Evolutionary conservation across 64 coral and sea anemone genomes (phyloP), one percentile per base, ranked within the genome.

Genomic region (Pocillopora verrucosa): DNA sequence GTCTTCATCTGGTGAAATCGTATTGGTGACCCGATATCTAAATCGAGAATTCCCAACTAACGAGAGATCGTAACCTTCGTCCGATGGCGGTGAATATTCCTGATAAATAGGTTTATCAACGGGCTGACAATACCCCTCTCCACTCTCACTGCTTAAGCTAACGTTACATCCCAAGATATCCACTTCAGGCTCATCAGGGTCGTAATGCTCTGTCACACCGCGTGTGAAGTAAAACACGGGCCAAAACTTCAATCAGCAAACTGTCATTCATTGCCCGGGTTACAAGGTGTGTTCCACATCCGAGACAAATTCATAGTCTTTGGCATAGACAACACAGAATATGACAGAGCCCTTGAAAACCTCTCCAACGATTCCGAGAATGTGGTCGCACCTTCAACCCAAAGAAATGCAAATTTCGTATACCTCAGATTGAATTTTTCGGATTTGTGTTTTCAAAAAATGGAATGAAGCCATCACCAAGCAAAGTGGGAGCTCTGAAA

Each of bases 61-160:
- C 0, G 6, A 79, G 76, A 79, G 25, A 79, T 22, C 56, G 30
- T 79, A 24, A 15, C 11, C 56, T 12, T 79, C 59, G 56, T 60
- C 16, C 56, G 75, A 20, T 19, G 75, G 37, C 56, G 16, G 41
- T 45, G 41, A 45, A 45, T 77, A 77, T 56, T 77, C 75, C 56
- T 77, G 75, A n/a, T 77, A 77, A 56, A 77, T 77, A 19, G 20
- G 36, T 15, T 77, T 41, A 56, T 77, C 75, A 77, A 77, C 38
- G 56, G 75, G 75, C 5, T 2, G 75, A 77, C 22, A 56, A 56
- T 77, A 10, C 75, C 75, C 56, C 22, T 77, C 75, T 57, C 75
- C 16, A 56, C 75, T 17, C 34, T 36, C 56, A 19, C 15, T 79
- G 58, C 34, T 22, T 22, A 79, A 11, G 59, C 56, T 51, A 79